These are phyloP conservation scores for Nomada hirtipes DNA, from an alignment of 2,888 invertebrate genomes.

Conservation along the genomic window DNA sequence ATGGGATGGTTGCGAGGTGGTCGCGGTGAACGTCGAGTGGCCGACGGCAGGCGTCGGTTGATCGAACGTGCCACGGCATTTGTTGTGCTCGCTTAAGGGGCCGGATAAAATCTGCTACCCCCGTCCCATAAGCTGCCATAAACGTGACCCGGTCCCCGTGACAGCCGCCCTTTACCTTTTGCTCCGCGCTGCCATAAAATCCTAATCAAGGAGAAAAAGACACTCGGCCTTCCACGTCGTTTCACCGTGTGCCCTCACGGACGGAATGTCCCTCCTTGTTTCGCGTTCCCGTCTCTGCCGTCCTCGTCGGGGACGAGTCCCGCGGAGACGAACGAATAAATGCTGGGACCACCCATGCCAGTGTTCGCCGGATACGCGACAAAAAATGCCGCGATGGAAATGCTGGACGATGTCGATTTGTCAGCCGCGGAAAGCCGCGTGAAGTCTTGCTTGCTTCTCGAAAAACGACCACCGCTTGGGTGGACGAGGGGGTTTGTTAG, in stretches of 20 bases:
- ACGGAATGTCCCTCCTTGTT: not conserved
- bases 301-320: constrained; percentile 48
- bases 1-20: not conserved
- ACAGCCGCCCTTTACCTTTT: constrained; percentile 61
- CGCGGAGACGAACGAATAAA: constrained; percentile 61
- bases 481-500: not conserved
- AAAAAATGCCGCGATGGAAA: constrained; percentile 66
- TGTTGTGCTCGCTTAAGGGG: constrained; percentile 74
- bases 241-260: not conserved
- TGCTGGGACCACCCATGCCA: constrained; percentile 68
- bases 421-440: constrained; percentile 65
- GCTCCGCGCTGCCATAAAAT: constrained; percentile 63
- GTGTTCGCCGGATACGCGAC: constrained; percentile 47
- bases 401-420: constrained; percentile 57
- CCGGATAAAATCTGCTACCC: constrained; percentile 79
- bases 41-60: constrained; percentile 69
- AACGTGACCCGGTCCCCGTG: constrained; percentile 63
- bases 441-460: constrained; percentile 32
- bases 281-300: constrained; percentile 18
- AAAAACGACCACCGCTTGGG: not conserved
- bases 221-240: not conserved
- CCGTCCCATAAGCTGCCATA: constrained; percentile 74
- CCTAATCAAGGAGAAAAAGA: constrained; percentile 58
- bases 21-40: constrained; percentile 25
- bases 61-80: constrained; percentile 82